phyloP scores from a whole-genome alignment of 2,888 invertebrate species.

The Escarpia spicata region DNA sequence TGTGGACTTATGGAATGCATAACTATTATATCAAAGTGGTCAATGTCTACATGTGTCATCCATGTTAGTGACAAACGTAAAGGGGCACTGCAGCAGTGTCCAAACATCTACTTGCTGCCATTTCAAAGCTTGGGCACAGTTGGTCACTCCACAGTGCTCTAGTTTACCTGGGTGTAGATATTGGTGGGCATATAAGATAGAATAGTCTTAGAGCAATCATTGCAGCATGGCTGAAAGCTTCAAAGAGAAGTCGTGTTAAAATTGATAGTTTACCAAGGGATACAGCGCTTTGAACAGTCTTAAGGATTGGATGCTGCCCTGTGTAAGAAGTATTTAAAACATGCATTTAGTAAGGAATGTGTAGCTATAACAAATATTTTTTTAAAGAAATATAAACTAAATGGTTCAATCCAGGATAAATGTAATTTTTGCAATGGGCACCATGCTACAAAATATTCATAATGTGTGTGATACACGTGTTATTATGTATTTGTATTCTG shows the following conservation, averaged over 20 bases:
- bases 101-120: too few species aligned
- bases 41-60: background rate
- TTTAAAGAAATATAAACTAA: background rate
- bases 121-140: too few species aligned
- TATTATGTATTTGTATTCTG: too few species aligned
- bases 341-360: background rate
- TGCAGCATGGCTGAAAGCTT: background rate
- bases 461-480: too few species aligned
- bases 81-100: too few species aligned
- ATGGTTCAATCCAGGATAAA: background rate
- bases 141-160: too few species aligned
- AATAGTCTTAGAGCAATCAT: background rate
- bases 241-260: background rate
- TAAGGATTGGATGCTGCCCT: background rate
- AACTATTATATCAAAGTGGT: background rate
- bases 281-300: background rate
- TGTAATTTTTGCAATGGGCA: too few species aligned
- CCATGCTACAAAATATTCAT: too few species aligned
- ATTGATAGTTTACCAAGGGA: background rate
- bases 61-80: too few species aligned
- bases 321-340: background rate
- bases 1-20: conserved; percentile 1
- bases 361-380: background rate
- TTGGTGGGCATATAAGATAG: too few species aligned
- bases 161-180: too few species aligned